Evolutionary conservation across 1,140 invertebrate species (phyloP), one percentile per base, ranked within the genome.

Genomic region (Neelides sp.): DNA sequence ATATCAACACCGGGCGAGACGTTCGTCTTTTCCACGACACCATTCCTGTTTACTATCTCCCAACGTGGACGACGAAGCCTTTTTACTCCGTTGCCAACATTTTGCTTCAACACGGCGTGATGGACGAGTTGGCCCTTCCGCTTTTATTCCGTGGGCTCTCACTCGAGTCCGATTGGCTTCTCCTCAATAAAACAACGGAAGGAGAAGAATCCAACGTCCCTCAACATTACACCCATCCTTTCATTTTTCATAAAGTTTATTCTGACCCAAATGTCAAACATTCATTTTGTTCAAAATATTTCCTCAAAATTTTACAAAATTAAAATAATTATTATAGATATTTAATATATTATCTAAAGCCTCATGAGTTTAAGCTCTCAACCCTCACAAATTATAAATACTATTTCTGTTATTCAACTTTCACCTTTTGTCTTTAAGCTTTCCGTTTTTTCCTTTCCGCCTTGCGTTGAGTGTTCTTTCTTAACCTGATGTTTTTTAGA

Each of bases 71-170:
- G 1, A 51, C 54, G 4, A 58, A 58, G 32, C 32, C 58, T 10
- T 64, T 64, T 43, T 64, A 64, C 46, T 57, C 64, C 19, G 48
- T 64, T 32, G 63, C 61, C 50, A 64, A 63, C 48, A 48, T 64
- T 2, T 48, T 64, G 13, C 50, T 64, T n/a, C 63, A 64, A 40
- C 55, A 63, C 32, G 62, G 58, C 19, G 61, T 64, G 8, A 61
- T 62, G 48, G 62, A 64, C 27, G 61, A 64, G 41, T 37, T 64
- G 4, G 63, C 62, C 10, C 44, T 64, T 34, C 62, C 63, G 1
- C 40, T 64, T 8, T 42, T 64, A 8, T 59, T 64, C 26, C 50
- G 57, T 17, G 63, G 63, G 15, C 51, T 64, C 13, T 51, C 54
- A 3, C 20, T 36, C 3, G 52, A 63, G 35, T 17, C 23, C 0